Base-by-base conservation (phyloP, 2,113 vertebrate species). In the Gasterosteus nipponicus region DNA sequence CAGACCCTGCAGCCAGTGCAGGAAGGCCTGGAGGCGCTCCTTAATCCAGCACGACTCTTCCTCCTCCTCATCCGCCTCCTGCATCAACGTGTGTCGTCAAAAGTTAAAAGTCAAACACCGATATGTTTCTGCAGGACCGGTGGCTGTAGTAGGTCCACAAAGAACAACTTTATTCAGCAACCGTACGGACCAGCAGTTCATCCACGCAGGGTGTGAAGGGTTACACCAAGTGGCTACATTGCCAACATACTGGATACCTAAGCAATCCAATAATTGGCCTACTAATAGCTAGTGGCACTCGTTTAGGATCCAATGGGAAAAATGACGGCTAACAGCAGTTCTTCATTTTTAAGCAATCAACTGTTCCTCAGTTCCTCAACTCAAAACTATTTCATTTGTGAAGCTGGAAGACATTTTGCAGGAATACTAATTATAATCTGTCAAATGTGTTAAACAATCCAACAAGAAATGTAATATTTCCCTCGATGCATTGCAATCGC, bases 1-100 rank as follows among this genome's bases (percentile, higher is more conserved):
- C 41, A 89, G 74, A 78, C 95, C 92, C 19, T 85, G 63, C 2
- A 98, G 86, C 96, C 96, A 96, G 82, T 68, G 90, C 82, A 97
- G 91, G 41, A 95, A 91, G 67, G 92, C 88, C 71, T 91, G 56
- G 59, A 96, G 73, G 29, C 87, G 90, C 19, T 93, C 93, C 93
- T 93, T 95, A 58, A 96, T 77, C 38, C 93, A 91, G 54, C 33
- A 70, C 22, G 64, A 80, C 38, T 87, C 92, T 42, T 92, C 90
- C 38, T 89, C 89, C 15, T 95, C 96, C 84, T 96, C 95, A 78
- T 18, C 80, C 26, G 86, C 91, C 82, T 94, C 76, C 87, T 90
- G 54, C 90, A 73, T 89, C 0, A 79, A 67, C 31, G 62, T 22
- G 73, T 26, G 65, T 70, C 42, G 69, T 46, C 44, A 56, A 8